These are phyloP conservation scores for Zoroaster sp. DNA, from an alignment of 53 echinoderm and acorn worm genomes.

Conservation along the genomic window DNA sequence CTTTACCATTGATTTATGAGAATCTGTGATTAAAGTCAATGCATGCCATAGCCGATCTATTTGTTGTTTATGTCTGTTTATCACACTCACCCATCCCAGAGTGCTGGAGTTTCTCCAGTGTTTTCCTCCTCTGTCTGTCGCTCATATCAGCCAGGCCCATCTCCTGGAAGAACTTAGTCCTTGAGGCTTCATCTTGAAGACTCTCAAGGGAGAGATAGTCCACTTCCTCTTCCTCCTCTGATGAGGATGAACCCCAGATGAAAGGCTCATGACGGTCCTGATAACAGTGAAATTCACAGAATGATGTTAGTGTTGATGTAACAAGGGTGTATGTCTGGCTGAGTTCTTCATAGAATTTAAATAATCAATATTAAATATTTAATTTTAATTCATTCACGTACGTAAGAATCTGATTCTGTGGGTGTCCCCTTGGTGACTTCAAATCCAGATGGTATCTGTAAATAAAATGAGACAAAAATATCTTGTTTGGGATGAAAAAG, in stretches of 20 bases:
- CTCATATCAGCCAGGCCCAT: slow-evolving; percentile 38
- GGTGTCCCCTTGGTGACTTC: neutral
- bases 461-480: neutral
- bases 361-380: neutral
- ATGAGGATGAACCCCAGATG: slow-evolving; percentile 80
- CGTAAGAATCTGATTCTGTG: slow-evolving; percentile 18
- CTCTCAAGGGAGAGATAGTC: slow-evolving; percentile 31
- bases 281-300: neutral
- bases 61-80: neutral
- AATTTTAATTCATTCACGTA: neutral
- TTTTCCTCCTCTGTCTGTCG: neutral
- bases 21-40: too few species aligned
- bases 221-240: slow-evolving; percentile 44
- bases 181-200: slow-evolving; percentile 7
- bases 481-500: neutral
- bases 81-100: slow-evolving; percentile 54
- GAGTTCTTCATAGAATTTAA: neutral
- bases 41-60: neutral
- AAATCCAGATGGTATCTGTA: slow-evolving; percentile 22
- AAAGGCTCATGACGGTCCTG: slow-evolving; percentile 84
- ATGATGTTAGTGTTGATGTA: too few species aligned
- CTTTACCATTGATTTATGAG: too few species aligned
- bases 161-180: slow-evolving; percentile 21
- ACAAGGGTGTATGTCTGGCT: neutral
- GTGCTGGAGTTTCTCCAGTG: slow-evolving; percentile 23